These are phyloP conservation scores for Copidosoma aretas DNA, from an alignment of 2,888 invertebrate genomes.

Conservation along the genomic window DNA sequence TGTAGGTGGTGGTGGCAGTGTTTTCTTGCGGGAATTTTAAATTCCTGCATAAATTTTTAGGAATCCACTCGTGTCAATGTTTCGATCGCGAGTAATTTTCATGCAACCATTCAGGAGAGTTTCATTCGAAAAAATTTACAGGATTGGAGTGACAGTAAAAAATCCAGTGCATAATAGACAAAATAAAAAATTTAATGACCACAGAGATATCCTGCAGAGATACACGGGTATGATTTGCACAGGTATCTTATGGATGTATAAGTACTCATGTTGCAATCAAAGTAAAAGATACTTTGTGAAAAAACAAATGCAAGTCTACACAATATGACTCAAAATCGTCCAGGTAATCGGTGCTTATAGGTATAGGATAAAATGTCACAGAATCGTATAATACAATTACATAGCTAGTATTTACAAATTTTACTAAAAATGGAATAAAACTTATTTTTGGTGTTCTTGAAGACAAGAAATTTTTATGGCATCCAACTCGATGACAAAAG, in stretches of 20 bases:
- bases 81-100: no score
- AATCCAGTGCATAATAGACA: conserved; percentile 28
- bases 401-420: conserved; percentile 36
- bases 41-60: no score
- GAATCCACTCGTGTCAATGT: no score
- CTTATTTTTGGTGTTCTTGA: conserved; percentile 32
- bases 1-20: no score
- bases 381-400: conserved; percentile 32
- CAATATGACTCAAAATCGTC: conserved; percentile 24
- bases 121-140: no score
- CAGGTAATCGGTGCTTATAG: conserved; percentile 26
- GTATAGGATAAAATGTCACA: conserved; percentile 18
- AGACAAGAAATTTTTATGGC: conserved; percentile 8
- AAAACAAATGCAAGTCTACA: conserved; percentile 26
- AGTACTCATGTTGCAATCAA: conserved; percentile 31
- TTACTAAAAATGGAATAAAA: conserved; percentile 26
- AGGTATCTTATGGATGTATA: conserved; percentile 10
- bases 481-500: no score
- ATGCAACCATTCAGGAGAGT: no score
- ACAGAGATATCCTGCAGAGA: conserved; percentile 22
- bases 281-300: conserved; percentile 38
- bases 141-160: background rate
- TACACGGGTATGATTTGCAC: conserved; percentile 23
- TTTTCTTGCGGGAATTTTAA: no score
- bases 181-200: conserved; percentile 36